A percentile compares a stretch with the other conserved stretches of the same genome.
phyloP scores from a whole-genome alignment of 2,797 vertebrate genomes.

The Rhinoraja longicauda region DNA sequence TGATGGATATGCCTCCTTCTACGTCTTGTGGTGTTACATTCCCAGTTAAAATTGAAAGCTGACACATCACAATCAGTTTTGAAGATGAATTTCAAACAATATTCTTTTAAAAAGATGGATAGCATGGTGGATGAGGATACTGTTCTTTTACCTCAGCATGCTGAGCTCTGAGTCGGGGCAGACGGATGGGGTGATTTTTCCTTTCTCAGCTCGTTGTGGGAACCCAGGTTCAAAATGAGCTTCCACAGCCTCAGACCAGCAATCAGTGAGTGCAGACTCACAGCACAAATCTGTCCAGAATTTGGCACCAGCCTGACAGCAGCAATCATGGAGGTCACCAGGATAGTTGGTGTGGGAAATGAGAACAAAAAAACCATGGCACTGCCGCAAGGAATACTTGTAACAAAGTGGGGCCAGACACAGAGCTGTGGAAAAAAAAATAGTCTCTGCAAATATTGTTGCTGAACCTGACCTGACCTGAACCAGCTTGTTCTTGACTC shows the following conservation, averaged over 20 bases:
- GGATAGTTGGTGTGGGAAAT: conserved; percentile 2
- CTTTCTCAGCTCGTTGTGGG: neutral
- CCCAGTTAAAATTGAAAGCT: neutral
- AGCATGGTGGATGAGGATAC: neutral
- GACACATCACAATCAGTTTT: neutral
- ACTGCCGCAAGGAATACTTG: neutral
- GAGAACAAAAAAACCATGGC: neutral
- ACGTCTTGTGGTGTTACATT: too few species aligned
- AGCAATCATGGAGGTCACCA: neutral
- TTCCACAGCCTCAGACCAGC: neutral
- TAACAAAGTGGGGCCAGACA: neutral
- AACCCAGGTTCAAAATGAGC: neutral
- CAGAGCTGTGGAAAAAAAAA: neutral
- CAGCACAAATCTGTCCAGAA: neutral
- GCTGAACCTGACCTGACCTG: neutral
- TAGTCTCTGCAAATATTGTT: neutral
- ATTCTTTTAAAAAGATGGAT: neutral
- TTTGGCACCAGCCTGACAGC: neutral
- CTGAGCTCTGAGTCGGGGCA: neutral
- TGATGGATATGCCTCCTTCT: too few species aligned
- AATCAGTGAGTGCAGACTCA: neutral
- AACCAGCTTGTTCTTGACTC: neutral
- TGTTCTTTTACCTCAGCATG: neutral
- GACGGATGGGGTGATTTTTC: neutral
- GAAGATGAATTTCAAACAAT: conserved; percentile 19